Percentiles rank a stretch among this genome's conserved stretches.
These are phyloP conservation scores for Eulemur albifrons DNA, from an alignment of 2,797 vertebrate species.

Conservation along the genomic window DNA sequence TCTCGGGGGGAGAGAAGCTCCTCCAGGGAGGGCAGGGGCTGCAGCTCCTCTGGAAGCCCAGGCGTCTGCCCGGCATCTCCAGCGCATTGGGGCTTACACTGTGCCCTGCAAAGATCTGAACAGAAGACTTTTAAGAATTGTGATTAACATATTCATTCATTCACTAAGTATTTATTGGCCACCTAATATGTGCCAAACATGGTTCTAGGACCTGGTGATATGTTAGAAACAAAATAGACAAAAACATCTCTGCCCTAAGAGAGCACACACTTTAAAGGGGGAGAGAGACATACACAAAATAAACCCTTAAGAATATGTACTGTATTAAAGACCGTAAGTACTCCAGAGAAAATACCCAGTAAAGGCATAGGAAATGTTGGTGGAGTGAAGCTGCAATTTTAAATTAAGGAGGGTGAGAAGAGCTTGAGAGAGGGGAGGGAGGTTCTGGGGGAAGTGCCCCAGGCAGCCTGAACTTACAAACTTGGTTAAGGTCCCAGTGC, in stretches of 20 bases:
- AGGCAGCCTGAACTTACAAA: too few relatives aligned
- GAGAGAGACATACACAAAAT: not conserved
- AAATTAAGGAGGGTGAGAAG: not conserved
- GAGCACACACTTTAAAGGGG: not conserved
- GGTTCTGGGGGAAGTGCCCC: not conserved
- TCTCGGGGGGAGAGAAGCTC: not conserved
- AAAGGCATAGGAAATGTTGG: not conserved
- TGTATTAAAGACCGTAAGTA: not conserved
- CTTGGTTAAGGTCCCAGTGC: not conserved
- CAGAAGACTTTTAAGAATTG: not conserved
- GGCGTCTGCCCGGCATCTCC: too few relatives aligned
- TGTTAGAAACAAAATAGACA: not conserved
- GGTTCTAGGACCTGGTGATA: not conserved
- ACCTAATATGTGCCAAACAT: not conserved
- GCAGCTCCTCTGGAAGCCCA: not conserved
- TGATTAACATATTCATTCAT: not conserved
- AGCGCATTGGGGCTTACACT: not conserved
- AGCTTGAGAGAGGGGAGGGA: not conserved
- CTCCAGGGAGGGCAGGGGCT: not conserved
- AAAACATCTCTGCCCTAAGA: not conserved
- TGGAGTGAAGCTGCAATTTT: rapidly evolving
- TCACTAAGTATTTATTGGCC: not conserved
- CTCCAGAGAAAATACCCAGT: not conserved
- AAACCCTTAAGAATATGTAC: not conserved
- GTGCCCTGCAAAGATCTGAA: not conserved